Evolutionary conservation across 2,797 vertebrate species (phyloP).

Genomic region (Eleutherodactylus coqui): DNA sequence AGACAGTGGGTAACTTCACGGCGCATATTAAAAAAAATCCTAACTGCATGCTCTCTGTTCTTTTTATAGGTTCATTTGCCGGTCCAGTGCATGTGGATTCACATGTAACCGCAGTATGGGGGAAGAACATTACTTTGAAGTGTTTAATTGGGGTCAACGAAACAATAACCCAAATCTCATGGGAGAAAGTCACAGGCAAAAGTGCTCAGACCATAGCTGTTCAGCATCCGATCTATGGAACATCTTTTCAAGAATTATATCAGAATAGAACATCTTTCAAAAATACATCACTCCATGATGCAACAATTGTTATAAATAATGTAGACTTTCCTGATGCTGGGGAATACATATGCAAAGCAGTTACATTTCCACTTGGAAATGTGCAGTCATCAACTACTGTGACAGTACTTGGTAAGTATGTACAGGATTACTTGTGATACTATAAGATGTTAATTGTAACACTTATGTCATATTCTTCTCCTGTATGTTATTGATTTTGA

Average conservation of each 20-base stretch:
- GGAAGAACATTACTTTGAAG: slow-evolving; percentile 90
- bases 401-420: slow-evolving; percentile 88
- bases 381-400: slow-evolving; percentile 86
- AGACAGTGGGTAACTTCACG: background rate
- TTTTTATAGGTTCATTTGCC: slow-evolving; percentile 81
- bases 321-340: slow-evolving; percentile 90
- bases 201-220: slow-evolving; percentile 88
- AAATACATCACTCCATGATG: slow-evolving; percentile 86
- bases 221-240: slow-evolving; percentile 90
- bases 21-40: background rate
- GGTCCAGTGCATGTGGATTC: slow-evolving; percentile 87
- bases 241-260: slow-evolving; percentile 85
- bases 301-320: slow-evolving; percentile 86
- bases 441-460: too few species aligned
- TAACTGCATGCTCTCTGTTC: slow-evolving; percentile 15
- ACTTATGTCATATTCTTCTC: background rate
- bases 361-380: slow-evolving; percentile 94
- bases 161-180: slow-evolving; percentile 93
- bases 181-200: slow-evolving; percentile 87
- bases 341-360: slow-evolving; percentile 92
- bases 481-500: background rate
- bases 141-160: slow-evolving; percentile 89
- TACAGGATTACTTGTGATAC: background rate
- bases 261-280: slow-evolving; percentile 86
- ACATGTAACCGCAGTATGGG: slow-evolving; percentile 88